Evolutionary conservation across 1,140 invertebrate species (phyloP).

Genomic region (Neodiprion virginianus): DNA sequence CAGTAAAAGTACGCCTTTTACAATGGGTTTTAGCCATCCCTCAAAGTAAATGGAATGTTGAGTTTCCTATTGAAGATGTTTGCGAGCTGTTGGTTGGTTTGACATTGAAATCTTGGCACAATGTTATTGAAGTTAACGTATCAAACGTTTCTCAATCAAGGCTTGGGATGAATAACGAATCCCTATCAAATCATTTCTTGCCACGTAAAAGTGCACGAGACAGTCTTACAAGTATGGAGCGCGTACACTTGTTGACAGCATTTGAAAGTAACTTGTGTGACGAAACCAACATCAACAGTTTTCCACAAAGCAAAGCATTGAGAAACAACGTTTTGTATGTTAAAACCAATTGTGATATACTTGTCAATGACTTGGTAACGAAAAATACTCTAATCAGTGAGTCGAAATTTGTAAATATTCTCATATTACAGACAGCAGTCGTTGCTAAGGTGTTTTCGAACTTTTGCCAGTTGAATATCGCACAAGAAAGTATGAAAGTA

Average conservation of each 20-base stretch:
- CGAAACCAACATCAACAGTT: not conserved
- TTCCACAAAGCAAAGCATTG: constrained; percentile 4
- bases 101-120: constrained; percentile 45
- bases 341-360: constrained; percentile 29
- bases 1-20: constrained; percentile 38
- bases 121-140: constrained; percentile 15
- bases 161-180: constrained; percentile 32
- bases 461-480: constrained; percentile 36
- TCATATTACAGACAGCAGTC: constrained; percentile 36
- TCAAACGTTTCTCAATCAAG: constrained; percentile 13
- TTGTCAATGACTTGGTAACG: constrained; percentile 30
- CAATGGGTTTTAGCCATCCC: constrained; percentile 39
- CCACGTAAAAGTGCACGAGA: not conserved
- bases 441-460: constrained; percentile 36
- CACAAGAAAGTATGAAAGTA: constrained; percentile 2
- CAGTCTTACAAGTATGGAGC: not conserved
- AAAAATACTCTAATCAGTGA: constrained; percentile 18
- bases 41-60: constrained; percentile 25
- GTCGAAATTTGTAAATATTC: constrained; percentile 27
- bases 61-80: constrained; percentile 31
- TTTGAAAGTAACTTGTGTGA: not conserved
- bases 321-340: constrained; percentile 22
- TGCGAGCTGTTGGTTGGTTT: constrained; percentile 42
- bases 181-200: constrained; percentile 26
- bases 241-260: not conserved